Evolutionary conservation across 2,113 vertebrate genomes (phyloP).

Genomic region (Anhinga rufa): DNA sequence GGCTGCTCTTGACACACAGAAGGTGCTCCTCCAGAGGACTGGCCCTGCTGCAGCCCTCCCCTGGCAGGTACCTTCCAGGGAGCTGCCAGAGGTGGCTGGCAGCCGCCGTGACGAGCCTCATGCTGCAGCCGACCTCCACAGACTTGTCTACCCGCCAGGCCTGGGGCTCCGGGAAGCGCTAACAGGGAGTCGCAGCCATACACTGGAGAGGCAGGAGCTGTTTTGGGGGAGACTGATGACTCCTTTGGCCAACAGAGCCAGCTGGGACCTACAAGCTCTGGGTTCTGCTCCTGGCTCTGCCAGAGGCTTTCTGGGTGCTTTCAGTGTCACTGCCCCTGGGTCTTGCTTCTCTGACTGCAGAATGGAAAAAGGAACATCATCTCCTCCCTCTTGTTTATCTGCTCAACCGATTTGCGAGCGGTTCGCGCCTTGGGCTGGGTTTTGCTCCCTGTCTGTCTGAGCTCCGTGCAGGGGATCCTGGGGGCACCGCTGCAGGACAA

Average conservation of each 20-base stretch:
- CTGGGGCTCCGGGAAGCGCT: neutral
- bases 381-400: neutral
- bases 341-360: neutral
- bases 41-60: neutral
- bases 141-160: neutral
- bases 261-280: neutral
- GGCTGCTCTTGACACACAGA: neutral
- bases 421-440: neutral
- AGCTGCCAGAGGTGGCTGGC: neutral
- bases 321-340: neutral
- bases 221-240: neutral
- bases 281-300: neutral
- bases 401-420: rapidly evolving
- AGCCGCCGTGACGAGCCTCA: rapidly evolving
- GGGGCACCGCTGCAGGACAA: neutral
- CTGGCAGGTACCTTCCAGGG: neutral
- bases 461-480: neutral
- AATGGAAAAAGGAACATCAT: neutral
- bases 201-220: neutral
- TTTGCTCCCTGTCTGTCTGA: neutral
- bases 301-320: neutral
- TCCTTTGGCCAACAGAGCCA: neutral
- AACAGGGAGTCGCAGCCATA: neutral
- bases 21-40: neutral
- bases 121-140: rapidly evolving